Percentiles rank a stretch among this genome's conserved stretches.
These are phyloP conservation scores for Frieseomelitta varia DNA, from an alignment of 1,140 invertebrate species.

Conservation along the genomic window DNA sequence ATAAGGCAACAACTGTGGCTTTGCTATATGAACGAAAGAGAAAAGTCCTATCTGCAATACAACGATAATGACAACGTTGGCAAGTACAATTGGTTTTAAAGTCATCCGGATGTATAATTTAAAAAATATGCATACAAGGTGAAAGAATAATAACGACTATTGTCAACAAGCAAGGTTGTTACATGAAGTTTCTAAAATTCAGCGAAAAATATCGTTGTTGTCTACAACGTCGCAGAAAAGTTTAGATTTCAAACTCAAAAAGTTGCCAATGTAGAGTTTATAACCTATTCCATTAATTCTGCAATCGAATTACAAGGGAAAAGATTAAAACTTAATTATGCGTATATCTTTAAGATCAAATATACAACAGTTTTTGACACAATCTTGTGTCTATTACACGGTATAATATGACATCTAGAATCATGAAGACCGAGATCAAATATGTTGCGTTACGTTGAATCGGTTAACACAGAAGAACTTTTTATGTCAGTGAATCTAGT, in stretches of 20 bases:
- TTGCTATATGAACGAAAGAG: background rate
- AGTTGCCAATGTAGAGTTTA: background rate
- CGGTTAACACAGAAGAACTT: background rate
- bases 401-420: background rate
- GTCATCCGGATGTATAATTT: conserved; percentile 22
- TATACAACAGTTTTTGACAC: background rate
- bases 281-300: background rate
- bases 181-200: background rate
- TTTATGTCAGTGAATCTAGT: background rate
- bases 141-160: background rate
- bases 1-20: background rate
- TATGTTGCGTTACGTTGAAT: background rate
- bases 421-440: background rate
- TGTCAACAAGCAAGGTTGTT: background rate
- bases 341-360: no score
- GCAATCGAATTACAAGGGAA: background rate
- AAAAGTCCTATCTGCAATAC: conserved; percentile 11
- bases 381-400: no score
- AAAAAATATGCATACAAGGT: background rate
- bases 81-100: conserved; percentile 10
- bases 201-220: no score
- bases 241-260: background rate
- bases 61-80: background rate
- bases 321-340: no score
- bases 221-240: background rate